These are phyloP conservation scores for Taeniopygia guttata DNA, from an alignment of 2,797 vertebrate genomes.

Conservation along the genomic window DNA sequence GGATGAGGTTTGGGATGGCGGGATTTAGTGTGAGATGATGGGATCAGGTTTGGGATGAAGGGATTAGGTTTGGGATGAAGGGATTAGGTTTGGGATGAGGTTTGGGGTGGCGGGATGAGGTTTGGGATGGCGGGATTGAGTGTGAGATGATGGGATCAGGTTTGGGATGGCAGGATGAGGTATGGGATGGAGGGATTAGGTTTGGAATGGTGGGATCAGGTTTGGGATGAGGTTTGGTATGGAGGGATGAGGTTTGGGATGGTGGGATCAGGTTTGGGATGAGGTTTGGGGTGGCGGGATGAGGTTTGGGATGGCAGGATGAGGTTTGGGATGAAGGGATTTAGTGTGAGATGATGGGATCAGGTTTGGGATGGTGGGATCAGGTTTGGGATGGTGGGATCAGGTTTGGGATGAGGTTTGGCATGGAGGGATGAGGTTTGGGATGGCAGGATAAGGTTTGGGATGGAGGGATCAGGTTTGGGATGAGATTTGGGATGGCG, in stretches of 20 bases:
- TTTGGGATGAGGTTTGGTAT: background rate
- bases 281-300: background rate
- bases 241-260: no score
- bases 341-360: no score
- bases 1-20: background rate
- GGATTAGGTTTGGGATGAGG: accelerated
- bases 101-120: no score
- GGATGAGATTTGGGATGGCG: accelerated
- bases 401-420: background rate
- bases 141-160: no score
- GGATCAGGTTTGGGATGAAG: background rate
- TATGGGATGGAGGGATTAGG: background rate
- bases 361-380: accelerated
- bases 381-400: background rate
- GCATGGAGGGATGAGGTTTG: accelerated
- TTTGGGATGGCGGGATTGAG: no score
- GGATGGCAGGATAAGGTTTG: accelerated
- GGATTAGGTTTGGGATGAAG: accelerated
- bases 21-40: no score
- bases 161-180: accelerated
- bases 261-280: no score
- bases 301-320: background rate
- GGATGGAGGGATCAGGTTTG: accelerated
- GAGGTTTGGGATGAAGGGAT: no score
- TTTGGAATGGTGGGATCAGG: accelerated